phyloP scores from a whole-genome alignment of 2,113 vertebrate genomes.

The Periophthalmodon schlosseri region DNA sequence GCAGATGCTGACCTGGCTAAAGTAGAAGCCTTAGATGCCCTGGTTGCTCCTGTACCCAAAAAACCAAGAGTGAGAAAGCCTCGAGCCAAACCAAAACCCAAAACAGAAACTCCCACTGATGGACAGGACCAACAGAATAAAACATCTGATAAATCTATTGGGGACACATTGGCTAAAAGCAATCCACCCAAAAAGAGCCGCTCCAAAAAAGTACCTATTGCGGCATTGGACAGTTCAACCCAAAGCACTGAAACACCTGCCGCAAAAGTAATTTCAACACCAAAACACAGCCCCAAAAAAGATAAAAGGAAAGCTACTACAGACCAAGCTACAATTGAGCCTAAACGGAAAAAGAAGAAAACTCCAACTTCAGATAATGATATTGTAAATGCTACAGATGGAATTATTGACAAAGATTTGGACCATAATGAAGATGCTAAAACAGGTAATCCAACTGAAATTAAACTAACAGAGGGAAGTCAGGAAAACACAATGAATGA shows the following conservation, averaged over 20 bases:
- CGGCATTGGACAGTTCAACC: background rate
- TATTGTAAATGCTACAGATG: background rate
- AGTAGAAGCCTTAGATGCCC: constrained; percentile 63
- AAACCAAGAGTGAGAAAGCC: constrained; percentile 54
- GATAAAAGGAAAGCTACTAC: constrained; percentile 20
- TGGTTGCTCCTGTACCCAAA: constrained; percentile 19
- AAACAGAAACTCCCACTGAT: background rate
- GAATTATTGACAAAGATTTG: constrained; percentile 4
- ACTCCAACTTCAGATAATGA: background rate
- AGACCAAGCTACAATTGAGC: constrained; percentile 12
- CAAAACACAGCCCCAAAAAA: constrained; percentile 28
- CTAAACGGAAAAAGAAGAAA: constrained; percentile 50
- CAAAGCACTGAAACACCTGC: background rate
- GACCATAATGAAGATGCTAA: background rate
- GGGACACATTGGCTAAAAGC: constrained; percentile 8
- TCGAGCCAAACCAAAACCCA: constrained; percentile 34
- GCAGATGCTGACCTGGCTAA: constrained; percentile 69
- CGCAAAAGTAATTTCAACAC: background rate
- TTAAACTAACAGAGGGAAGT: background rate
- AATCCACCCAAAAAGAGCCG: constrained; percentile 19
- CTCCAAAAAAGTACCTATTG: constrained; percentile 9
- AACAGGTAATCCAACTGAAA: background rate
- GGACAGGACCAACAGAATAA: background rate
- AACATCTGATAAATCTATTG: constrained; percentile 1
- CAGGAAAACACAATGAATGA: background rate